Base-by-base conservation (phyloP, 37 sponge, comb jelly and placozoan species). In the Bolinopsis microptera region DNA sequence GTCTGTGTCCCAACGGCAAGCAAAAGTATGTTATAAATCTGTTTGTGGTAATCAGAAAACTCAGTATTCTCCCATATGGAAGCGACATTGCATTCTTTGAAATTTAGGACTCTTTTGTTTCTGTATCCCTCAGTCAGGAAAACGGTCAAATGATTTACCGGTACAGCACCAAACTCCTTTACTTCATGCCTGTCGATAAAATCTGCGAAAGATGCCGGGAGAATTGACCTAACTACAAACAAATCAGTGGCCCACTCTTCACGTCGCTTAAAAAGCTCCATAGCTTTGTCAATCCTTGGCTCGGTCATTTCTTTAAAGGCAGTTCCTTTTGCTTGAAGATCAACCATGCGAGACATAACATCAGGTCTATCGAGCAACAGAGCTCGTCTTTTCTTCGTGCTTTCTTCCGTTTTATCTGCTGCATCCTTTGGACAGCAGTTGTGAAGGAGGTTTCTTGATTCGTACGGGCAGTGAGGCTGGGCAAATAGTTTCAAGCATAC, bases 401-500 rank as follows among this genome's bases (percentile, higher is more conserved):
- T 41, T 26, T 86, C 61, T 36, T 23, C 90, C 1, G 90, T 86
- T 39, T 86, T 86, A 34, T 86, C 90, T 27, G 61, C 61, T 25
- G 90, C 90, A 3, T 41, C n/a, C 0, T 39, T 13, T 36, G 90
- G 90, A 27, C 41, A 41, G 26, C 61, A 41, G 26, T 39, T 86
- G 31, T 86, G 90, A 38, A 86, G 90, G n/a, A 86, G 90, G 30
- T 86, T 34, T 30, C 90, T 13, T 13, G 61, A 22, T 41, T 41
- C 90, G 1, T 39, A 26, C 0, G 24, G 9, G 61, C 36, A 2
- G 26, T 41, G 9, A 1, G 90, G 48, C 40, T 38, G n/a, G 0
- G 2, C 61, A 26, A 39, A 86, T 13, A 86, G 13, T n/a, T 23
- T 23, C 26, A 39, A 34, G 31, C 90, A 86, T 24, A 41, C 61